Base-by-base conservation (phyloP, 2,113 vertebrate species). In the Lasiurus borealis region DNA sequence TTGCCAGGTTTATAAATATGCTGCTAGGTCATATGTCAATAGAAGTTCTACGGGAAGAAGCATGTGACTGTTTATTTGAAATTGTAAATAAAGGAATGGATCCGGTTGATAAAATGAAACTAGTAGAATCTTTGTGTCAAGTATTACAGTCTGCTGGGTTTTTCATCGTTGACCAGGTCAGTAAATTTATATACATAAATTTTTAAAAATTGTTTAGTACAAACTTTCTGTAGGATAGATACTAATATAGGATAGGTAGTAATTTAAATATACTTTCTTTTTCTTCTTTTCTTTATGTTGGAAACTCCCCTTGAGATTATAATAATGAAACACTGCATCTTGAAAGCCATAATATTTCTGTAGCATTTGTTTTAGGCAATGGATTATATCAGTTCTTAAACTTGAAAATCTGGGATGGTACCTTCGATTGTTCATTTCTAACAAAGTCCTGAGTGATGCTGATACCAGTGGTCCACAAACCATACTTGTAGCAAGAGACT, bases 1-100 rank as follows among this genome's bases (percentile, higher is more conserved):
- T 95, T 90, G 25, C 54, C 97, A 99, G 99, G 97, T 99, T 99
- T 97, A 99, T 99, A 97, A 99, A 99, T 98, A 98, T 99, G 98
- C 98, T 99, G 98, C 99, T 99, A 98, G 99, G 99, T 97, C 99
- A 99, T 90, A 99, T 99, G 99, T 99, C 99, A 11, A 98, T 99
- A 98, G 99, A 99, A 98, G 99, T 99, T 97, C 99, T 99, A 15
- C 97, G 99, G 36, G 99, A 99, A 98, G 99, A 99, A 98, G 99
- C 99, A 52, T 99, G 99, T 81, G 99, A 99, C 97, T 99, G 99
- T 98, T 98, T 99, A 97, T 99, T 99, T 98, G 99, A 99, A 98
- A 99, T 99, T 82, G 97, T 99, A 98, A 99, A 99, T 98, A 99
- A 99, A 96, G 99, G 99, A 87, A 99, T 99, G 99, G 99, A 99